Evolutionary conservation across 2,113 vertebrate species (phyloP).

Genomic region (Oxyruncus cristatus): DNA sequence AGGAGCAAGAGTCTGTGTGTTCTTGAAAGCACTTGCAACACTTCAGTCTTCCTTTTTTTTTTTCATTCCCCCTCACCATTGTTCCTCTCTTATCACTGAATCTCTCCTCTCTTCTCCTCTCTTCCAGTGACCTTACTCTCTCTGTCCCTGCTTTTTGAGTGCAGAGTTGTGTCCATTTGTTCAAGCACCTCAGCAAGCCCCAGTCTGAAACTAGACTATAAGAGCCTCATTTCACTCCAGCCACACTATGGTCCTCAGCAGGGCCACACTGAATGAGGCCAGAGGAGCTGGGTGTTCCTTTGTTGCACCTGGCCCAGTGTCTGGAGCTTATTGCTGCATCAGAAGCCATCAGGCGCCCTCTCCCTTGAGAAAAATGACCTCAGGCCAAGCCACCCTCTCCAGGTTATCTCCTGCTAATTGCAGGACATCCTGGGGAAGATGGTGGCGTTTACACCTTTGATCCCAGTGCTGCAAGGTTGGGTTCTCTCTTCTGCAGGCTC

Average conservation of each 20-base stretch:
- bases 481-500: slow-evolving; percentile 8
- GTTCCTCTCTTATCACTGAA: not conserved
- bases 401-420: slow-evolving; percentile 21
- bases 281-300: not conserved
- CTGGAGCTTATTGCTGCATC: not conserved
- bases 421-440: slow-evolving; percentile 52
- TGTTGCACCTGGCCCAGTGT: not conserved
- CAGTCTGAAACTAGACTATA: not conserved
- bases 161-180: not conserved
- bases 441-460: slow-evolving; percentile 21
- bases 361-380: not conserved
- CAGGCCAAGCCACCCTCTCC: not conserved
- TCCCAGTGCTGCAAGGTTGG: not conserved
- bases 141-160: not conserved
- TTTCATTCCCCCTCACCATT: not conserved
- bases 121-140: not conserved
- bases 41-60: not conserved
- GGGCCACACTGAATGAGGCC: not conserved
- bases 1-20: not conserved
- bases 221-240: not conserved
- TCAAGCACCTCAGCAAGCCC: not conserved
- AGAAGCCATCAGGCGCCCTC: not conserved
- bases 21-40: not conserved
- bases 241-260: not conserved
- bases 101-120: not conserved